These are phyloP conservation scores for Mythimna impura DNA, from an alignment of 2,888 invertebrate genomes.

Conservation along the genomic window DNA sequence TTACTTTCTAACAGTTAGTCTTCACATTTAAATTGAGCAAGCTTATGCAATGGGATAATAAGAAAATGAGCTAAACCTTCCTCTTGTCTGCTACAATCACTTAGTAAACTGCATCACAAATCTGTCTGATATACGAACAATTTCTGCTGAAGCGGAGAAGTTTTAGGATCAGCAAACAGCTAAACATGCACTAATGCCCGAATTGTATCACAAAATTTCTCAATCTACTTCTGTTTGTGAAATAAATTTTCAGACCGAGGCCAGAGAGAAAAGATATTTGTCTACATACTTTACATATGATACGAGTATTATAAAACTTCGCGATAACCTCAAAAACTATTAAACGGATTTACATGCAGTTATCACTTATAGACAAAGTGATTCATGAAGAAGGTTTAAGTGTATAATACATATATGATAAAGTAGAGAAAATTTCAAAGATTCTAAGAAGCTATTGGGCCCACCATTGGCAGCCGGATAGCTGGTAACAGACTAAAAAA, in stretches of 20 bases:
- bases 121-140: background rate
- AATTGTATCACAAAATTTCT: background rate
- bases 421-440: no score
- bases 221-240: background rate
- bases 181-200: background rate
- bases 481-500: background rate
- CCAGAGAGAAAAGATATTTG: background rate
- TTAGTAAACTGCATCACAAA: background rate
- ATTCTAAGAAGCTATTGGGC: no score
- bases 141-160: background rate
- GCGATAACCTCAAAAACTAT: no score
- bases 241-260: background rate
- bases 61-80: background rate
- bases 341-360: no score
- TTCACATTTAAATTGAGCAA: background rate
- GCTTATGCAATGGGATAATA: background rate
- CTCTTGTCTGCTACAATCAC: background rate
- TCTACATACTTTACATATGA: background rate
- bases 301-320: no score
- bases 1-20: constrained; percentile 2
- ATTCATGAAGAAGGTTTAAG: no score
- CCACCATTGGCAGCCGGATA: no score
- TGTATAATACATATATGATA: no score
- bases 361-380: no score
- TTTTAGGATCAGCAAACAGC: background rate